Evolutionary conservation across 2,888 invertebrate species (phyloP), one percentile per base, ranked within the genome.

Genomic region (Idaea straminata): DNA sequence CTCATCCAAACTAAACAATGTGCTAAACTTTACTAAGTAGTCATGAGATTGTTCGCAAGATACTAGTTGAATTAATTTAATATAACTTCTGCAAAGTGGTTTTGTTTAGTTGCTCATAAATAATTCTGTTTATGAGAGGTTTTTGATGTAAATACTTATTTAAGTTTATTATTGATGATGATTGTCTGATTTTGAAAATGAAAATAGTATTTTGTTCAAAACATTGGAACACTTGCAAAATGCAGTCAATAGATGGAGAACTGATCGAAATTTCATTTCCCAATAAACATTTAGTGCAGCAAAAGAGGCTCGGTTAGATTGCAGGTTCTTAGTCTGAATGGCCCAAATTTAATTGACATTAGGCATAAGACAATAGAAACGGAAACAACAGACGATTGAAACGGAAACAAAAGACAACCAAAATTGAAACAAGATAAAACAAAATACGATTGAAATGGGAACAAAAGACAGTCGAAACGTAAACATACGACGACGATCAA

Each of bases 41-140:
- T 66, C 34, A 61, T 59, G 63, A 71, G 68, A 70, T 67, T 60
- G 70, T 68, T 67, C 61, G 66, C 65, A 47, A 68, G 67, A 71
- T 69, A 65, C 64, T 64, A 69, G 69, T 69, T 68, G 67, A 71
- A 70, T 71, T 73, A 71, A 73, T 73, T 63, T 62, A 15, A 62
- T 62, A 64, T 64, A 63, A 66, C 64, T 66, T 68, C 62, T 38
- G 34, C 59, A 13, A 66, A 68, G 68, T 66, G 66, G 64, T 70
- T 68, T 66, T 68, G 66, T 65, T 25, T 65, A 67, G 61, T 66
- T 65, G 63, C 13, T 10, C 47, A 7, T 47, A 47, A 47, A 47
- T 47, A 47, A 47, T 47, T 47, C 47, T 47, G 47, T 47, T 47
- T 47, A 47, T 47, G 47, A 47, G 47, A 13, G 47, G 47, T 47